A percentile compares a stretch with the other conserved stretches of the same genome.
Evolutionary conservation across 2,888 invertebrate genomes (phyloP).

Genomic region (Artemia sinica): DNA sequence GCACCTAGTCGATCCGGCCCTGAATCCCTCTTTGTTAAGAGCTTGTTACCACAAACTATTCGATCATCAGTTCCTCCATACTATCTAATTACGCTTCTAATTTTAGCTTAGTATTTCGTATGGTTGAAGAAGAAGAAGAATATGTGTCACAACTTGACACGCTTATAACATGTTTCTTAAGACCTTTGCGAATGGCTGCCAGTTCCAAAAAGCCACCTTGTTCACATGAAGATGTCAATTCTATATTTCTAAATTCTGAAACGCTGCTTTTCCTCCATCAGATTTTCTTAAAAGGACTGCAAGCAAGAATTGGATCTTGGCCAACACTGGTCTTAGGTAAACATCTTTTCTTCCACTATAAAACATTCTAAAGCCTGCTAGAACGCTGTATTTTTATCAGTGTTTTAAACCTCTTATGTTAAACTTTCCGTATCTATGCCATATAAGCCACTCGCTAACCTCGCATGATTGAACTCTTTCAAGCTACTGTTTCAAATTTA

Average conservation of each 20-base stretch:
- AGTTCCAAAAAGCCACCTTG: constrained; percentile 55
- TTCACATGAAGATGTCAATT: constrained; percentile 80
- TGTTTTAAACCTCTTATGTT: neutral
- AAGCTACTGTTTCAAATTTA: too few relatives aligned
- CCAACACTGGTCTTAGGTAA: constrained; percentile 76
- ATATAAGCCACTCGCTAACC: too few relatives aligned
- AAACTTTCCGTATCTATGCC: too few relatives aligned
- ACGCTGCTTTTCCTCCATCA: constrained; percentile 80
- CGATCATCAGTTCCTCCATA: too few relatives aligned
- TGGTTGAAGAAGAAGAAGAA: constrained; percentile 85
- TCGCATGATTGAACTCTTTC: too few relatives aligned
- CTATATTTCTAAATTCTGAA: constrained; percentile 80
- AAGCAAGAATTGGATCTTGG: constrained; percentile 80
- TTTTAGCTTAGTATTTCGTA: constrained; percentile 59
- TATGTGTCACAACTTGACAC: constrained; percentile 78
- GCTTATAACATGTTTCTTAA: constrained; percentile 63
- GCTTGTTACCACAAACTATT: too few relatives aligned
- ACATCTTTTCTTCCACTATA: constrained; percentile 24
- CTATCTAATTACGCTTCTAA: neutral
- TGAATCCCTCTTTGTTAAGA: too few relatives aligned
- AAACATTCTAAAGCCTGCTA: neutral
- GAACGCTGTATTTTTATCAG: neutral
- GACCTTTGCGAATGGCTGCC: constrained; percentile 83
- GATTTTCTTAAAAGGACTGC: constrained; percentile 79
- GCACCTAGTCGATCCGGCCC: too few relatives aligned